Base-by-base conservation (phyloP, 1,140 invertebrate species). In the Pemphigus obesinymphae region DNA sequence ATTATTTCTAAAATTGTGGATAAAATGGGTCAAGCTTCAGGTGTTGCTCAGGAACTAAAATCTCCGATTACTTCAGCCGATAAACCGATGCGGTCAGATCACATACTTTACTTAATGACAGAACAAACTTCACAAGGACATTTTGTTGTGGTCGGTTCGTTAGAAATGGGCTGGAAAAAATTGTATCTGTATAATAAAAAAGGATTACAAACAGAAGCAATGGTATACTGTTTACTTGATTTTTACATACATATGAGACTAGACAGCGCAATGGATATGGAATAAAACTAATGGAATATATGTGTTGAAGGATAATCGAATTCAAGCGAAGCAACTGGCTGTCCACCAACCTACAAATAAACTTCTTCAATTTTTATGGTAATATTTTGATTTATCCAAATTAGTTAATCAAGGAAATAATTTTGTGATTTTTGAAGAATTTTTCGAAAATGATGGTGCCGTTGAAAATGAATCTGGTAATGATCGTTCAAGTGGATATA, bases 311-410 rank as follows among this genome's bases (percentile, higher is more conserved):
- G 90, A 92, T 82, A 91, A 94, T 87, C 89, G 92, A 83, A 88
- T 92, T 23, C 86, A 87, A 34, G 91, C 94, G 0, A 86, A 90
- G 0, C 91, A 95, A 86, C 88, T 97, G 82, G 95, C 96, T 0
- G 93, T 98, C 83, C 96, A 98, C 87, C 90, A 94, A 76, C 96
- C 96, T 0, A 97, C 95, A 0, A 90, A 92, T 40, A 97, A 97
- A 86, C 93, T 97, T 84, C 88, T 95, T 53, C 90, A 89, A 26
- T 98, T 98, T 86, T 87, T 98, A 1, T 88, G 88, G 15, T 96
- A 96, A 86, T 93, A 97, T 87, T 97, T 96, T 85, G 89, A 89
- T 61, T 88, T 96, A 8, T 87, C 87, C 37, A 88, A 89, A 70
- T 90, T 91, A 26, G 91, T 96, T 84, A 92, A 92, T 13, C 95